phyloP scores from a whole-genome alignment of 2,797 vertebrate species.

The Pseudopleuronectes americanus region DNA sequence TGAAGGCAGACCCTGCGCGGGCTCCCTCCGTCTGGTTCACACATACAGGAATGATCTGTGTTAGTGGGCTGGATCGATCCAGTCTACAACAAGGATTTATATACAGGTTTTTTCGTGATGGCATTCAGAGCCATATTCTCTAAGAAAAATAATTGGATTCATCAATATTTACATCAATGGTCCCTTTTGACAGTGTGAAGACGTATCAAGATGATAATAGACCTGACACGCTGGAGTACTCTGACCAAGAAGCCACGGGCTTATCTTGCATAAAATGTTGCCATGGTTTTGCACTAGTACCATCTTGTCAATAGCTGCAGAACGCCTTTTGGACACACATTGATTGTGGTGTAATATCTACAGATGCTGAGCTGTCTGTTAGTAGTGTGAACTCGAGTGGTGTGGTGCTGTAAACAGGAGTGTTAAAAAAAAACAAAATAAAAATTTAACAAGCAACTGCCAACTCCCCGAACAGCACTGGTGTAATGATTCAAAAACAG shows the following conservation, averaged over 20 bases:
- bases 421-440: slow-evolving; percentile 42
- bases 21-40: slow-evolving; percentile 31
- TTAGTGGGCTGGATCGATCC: slow-evolving; percentile 57
- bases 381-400: slow-evolving; percentile 34
- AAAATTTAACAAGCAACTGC: slow-evolving; percentile 36
- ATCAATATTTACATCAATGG: slow-evolving; percentile 66
- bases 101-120: slow-evolving; percentile 56
- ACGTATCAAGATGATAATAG: slow-evolving; percentile 64
- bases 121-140: slow-evolving; percentile 49
- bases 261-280: slow-evolving; percentile 77
- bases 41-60: slow-evolving; percentile 52
- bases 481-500: slow-evolving; percentile 42
- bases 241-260: slow-evolving; percentile 47
- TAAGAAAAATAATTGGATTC: slow-evolving; percentile 70
- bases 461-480: slow-evolving; percentile 23
- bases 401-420: slow-evolving; percentile 54
- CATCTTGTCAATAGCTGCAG: slow-evolving; percentile 65
- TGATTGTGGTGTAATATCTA: slow-evolving; percentile 52
- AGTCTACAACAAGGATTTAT: slow-evolving; percentile 52
- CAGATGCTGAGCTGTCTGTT: slow-evolving; percentile 46
- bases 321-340: slow-evolving; percentile 62
- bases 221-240: slow-evolving; percentile 57
- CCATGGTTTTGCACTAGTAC: slow-evolving; percentile 63
- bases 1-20: slow-evolving; percentile 25
- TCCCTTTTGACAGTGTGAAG: slow-evolving; percentile 66